Percentiles rank a stretch among this genome's conserved stretches.
Conservation (phyloP, 1,140 invertebrate species). For the Drosophila varians region DNA sequence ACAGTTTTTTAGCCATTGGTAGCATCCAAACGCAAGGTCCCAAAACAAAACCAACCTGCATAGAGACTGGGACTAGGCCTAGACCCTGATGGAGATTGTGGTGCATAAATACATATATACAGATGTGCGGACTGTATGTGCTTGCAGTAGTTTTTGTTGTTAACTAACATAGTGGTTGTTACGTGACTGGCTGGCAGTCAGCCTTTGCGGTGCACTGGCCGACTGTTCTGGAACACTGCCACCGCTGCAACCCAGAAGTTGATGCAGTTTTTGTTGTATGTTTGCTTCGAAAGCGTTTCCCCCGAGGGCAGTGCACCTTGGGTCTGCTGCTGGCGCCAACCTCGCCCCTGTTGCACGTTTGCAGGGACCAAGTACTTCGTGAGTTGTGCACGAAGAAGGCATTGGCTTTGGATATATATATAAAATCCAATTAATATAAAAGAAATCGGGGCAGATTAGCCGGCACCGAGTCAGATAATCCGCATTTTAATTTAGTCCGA, state of each 20-base stretch:
- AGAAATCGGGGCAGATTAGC: neutral
- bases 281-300: constrained; percentile 20
- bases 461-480: neutral
- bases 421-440: neutral
- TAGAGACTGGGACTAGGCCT: no score
- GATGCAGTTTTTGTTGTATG: neutral
- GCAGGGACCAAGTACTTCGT: constrained; percentile 10
- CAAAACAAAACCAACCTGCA: no score
- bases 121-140: constrained; percentile 11
- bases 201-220: constrained; percentile 40
- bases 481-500: constrained; percentile 5
- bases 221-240: constrained; percentile 62
- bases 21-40: no score
- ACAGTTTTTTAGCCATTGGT: no score
- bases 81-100: constrained; percentile 32
- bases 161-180: constrained; percentile 30
- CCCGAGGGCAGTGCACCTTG: constrained; percentile 38
- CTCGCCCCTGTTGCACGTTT: neutral
- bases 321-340: neutral
- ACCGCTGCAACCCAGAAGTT: no score
- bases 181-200: constrained; percentile 66
- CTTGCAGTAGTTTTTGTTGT: constrained; percentile 20
- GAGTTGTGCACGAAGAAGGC: constrained; percentile 5
- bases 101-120: neutral
- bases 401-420: constrained; percentile 7